Conservation (phyloP, 92 coral and sea anemone genomes). For the Metridium senile region DNA sequence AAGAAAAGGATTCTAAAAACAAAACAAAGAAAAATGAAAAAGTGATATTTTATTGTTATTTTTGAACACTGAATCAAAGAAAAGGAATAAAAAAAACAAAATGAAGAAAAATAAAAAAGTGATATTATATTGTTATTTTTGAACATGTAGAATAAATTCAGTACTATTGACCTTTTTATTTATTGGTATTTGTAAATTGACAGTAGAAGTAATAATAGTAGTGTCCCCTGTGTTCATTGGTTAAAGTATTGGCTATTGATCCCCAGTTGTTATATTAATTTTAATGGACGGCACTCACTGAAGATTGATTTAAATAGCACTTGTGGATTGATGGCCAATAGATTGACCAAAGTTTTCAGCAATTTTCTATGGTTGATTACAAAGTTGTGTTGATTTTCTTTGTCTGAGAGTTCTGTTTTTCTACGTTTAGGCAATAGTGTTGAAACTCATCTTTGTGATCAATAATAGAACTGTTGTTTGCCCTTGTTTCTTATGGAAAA, state of each 20-base stretch:
- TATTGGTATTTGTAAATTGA: conserved; percentile 8
- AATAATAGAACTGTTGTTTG: neutral
- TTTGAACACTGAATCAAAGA: no score
- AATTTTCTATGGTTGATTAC: neutral
- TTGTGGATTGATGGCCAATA: neutral
- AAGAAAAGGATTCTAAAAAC: no score
- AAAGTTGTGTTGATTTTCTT: neutral
- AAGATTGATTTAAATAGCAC: neutral
- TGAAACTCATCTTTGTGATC: neutral
- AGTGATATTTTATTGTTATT: no score
- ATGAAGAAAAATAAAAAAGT: no score
- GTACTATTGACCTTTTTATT: neutral
- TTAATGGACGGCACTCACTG: no score
- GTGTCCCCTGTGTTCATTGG: conserved; percentile 7
- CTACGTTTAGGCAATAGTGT: no score
- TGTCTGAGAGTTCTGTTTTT: no score
- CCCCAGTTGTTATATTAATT: no score
- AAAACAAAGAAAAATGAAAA: no score
- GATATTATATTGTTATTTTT: no score
- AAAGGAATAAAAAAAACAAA: no score
- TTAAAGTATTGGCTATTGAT: conserved; percentile 23
- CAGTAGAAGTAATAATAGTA: conserved; percentile 2
- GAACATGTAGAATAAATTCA: neutral
- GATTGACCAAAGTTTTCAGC: neutral
- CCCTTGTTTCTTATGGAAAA: neutral